Evolutionary conservation across 92 coral and sea anemone genomes (phyloP).

Genomic region (Phymanthus crucifer): DNA sequence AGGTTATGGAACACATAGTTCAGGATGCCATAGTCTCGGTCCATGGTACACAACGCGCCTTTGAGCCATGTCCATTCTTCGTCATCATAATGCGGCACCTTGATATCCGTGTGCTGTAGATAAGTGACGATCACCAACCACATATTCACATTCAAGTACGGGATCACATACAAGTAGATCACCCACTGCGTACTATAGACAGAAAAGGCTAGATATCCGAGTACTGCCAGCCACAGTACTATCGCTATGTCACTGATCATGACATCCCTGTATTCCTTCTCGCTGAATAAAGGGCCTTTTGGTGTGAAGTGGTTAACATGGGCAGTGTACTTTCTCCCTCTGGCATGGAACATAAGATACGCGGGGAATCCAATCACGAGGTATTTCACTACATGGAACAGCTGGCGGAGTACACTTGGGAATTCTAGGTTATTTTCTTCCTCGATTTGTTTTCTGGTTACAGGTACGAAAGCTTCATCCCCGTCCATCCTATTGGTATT

Average conservation of each 20-base stretch:
- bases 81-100: conserved; percentile 78
- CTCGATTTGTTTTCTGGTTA: conserved; percentile 58
- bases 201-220: conserved; percentile 44
- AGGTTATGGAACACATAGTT: no score
- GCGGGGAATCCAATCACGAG: conserved; percentile 78
- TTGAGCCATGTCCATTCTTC: conserved; percentile 90
- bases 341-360: conserved; percentile 67
- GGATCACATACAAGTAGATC: conserved; percentile 63
- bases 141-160: conserved; percentile 70
- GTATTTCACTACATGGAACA: conserved; percentile 54
- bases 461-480: conserved; percentile 85
- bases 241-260: conserved; percentile 72
- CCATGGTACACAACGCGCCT: conserved; percentile 83
- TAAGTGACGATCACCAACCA: conserved; percentile 83
- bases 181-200: conserved; percentile 61
- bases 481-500: conserved; percentile 88
- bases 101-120: conserved; percentile 82
- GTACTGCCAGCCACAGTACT: conserved; percentile 62
- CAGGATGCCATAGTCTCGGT: conserved; percentile 78
- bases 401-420: conserved; percentile 60
- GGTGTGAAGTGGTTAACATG: conserved; percentile 75
- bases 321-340: conserved; percentile 56
- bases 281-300: conserved; percentile 61
- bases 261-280: conserved; percentile 73
- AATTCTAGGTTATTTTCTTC: conserved; percentile 59